These are phyloP conservation scores for Antheraea assamensis DNA, from an alignment of 2,888 invertebrate genomes.

Conservation along the genomic window DNA sequence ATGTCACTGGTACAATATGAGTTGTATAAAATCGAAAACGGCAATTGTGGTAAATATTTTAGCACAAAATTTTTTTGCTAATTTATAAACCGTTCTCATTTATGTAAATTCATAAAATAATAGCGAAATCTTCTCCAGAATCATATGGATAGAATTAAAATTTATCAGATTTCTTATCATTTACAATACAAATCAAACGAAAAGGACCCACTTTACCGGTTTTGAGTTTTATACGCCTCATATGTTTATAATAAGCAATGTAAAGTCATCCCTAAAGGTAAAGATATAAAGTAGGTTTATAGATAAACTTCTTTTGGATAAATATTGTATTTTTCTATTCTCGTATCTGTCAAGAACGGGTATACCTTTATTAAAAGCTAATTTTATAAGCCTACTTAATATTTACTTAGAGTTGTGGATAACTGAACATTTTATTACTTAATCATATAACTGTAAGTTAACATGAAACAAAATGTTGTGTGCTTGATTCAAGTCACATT, in stretches of 20 bases:
- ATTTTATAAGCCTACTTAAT: conserved; percentile 9
- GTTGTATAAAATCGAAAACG: too few relatives aligned
- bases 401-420: conserved; percentile 5
- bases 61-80: too few relatives aligned
- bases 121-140: too few relatives aligned
- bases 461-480: conserved; percentile 22
- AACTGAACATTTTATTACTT: not conserved
- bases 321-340: conserved; percentile 11
- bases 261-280: conserved; percentile 10
- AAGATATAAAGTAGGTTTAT: conserved; percentile 10
- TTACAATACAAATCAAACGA: too few relatives aligned
- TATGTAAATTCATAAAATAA: too few relatives aligned
- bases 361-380: not conserved
- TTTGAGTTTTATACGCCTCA: too few relatives aligned
- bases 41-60: too few relatives aligned
- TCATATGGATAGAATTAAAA: too few relatives aligned
- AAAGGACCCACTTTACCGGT: too few relatives aligned
- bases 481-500: not conserved
- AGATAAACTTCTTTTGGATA: conserved; percentile 1
- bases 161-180: too few relatives aligned
- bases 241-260: conserved; percentile 7
- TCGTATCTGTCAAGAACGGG: conserved; percentile 3
- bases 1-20: conserved; percentile 18
- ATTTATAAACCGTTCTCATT: too few relatives aligned
- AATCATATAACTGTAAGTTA: not conserved